Percentiles rank a stretch among this genome's conserved stretches.
Evolutionary conservation across 2,888 invertebrate species (phyloP).

Genomic region (Cephus nigrinus): DNA sequence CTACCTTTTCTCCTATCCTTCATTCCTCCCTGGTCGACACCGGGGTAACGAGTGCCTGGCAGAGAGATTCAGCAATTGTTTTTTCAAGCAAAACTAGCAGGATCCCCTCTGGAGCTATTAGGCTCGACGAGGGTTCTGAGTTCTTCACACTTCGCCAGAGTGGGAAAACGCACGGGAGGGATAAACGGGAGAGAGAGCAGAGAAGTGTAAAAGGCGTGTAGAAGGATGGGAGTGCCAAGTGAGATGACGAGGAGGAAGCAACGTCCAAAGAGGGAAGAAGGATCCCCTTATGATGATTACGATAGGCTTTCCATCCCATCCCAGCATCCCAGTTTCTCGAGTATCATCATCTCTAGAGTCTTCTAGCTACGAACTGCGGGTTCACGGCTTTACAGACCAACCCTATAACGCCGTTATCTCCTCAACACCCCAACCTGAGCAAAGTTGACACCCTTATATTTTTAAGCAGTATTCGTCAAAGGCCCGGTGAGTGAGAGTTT

Average conservation of each 20-base stretch:
- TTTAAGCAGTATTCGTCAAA: slow-evolving; percentile 4
- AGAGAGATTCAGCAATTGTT: slow-evolving; percentile 1
- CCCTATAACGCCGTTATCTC: slow-evolving; percentile 9
- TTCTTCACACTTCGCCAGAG: background rate
- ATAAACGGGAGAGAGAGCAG: background rate
- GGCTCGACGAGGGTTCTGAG: slow-evolving; percentile 16
- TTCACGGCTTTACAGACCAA: background rate
- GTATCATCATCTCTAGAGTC: slow-evolving; percentile 32
- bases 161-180: background rate
- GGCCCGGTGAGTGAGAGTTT: background rate
- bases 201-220: background rate
- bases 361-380: background rate
- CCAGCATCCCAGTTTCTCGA: slow-evolving; percentile 29
- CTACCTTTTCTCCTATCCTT: background rate
- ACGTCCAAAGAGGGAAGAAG: slow-evolving; percentile 24
- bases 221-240: slow-evolving; percentile 12
- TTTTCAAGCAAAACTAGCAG: background rate
- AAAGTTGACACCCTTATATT: background rate
- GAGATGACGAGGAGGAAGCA: slow-evolving; percentile 16
- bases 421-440: background rate
- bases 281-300: slow-evolving; percentile 53
- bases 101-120: slow-evolving; percentile 45
- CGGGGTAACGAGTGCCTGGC: background rate
- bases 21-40: background rate
- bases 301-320: slow-evolving; percentile 36